Evolutionary conservation across 2,888 invertebrate genomes (phyloP).

Genomic region (Taenaris catops): DNA sequence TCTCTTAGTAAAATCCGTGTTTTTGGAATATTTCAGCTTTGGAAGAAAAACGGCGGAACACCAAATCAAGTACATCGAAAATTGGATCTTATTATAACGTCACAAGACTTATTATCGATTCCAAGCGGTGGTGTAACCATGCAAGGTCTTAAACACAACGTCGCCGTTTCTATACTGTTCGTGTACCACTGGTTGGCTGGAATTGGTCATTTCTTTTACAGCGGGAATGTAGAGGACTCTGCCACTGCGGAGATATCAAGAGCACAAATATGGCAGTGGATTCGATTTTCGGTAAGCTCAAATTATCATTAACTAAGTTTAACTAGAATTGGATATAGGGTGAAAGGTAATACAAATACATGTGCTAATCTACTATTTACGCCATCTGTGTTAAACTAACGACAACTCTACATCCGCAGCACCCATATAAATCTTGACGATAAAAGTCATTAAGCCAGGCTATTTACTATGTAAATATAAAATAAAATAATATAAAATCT

Average conservation of each 20-base stretch:
- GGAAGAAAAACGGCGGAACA: constrained; percentile 63
- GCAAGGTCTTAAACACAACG: constrained; percentile 82
- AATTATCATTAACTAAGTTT: too few relatives aligned
- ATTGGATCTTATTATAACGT: constrained; percentile 51
- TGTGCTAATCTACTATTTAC: too few relatives aligned
- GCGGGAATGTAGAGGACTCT: constrained; percentile 84
- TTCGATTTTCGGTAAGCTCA: constrained; percentile 69
- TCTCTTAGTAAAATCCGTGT: background rate
- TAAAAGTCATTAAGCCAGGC: too few relatives aligned
- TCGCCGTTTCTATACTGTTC: constrained; percentile 83
- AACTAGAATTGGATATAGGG: too few relatives aligned
- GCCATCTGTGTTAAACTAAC: too few relatives aligned
- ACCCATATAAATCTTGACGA: too few relatives aligned
- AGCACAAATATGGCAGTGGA: constrained; percentile 87
- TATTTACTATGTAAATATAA: too few relatives aligned
- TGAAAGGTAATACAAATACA: too few relatives aligned
- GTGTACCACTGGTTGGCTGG: constrained; percentile 85
- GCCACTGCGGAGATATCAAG: constrained; percentile 88
- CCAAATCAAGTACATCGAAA: constrained; percentile 75
- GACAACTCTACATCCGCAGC: too few relatives aligned
- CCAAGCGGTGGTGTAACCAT: constrained; percentile 82
- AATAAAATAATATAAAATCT: too few relatives aligned
- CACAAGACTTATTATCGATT: constrained; percentile 74
- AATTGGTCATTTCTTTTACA: constrained; percentile 82
- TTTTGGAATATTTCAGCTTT: constrained; percentile 46